Evolutionary conservation across 2,113 vertebrate genomes (phyloP), one percentile per base, ranked within the genome.

Genomic region (Camarhynchus parvulus): DNA sequence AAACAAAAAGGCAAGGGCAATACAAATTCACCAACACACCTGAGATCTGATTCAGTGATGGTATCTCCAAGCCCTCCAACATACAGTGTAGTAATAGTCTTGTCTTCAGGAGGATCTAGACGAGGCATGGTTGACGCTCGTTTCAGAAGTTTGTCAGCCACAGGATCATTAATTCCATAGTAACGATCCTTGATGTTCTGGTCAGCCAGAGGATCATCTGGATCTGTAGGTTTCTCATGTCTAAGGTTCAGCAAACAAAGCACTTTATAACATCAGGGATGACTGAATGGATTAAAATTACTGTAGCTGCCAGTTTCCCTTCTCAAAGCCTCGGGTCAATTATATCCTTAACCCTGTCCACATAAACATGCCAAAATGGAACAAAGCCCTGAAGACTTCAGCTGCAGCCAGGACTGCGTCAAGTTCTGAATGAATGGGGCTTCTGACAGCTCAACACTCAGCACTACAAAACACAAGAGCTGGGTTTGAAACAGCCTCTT

Each of bases 181-280:
- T 99, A 99, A 89, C 99, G 98, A 94, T 99, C 99, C 93, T 99
- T 99, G 74, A 99, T 99, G 95, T 99, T 99, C 95, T 99, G 99
- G 97, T 99, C 99, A 27, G 99, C 99, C 73, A 99, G 98, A 9
- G 99, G 99, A 76, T 99, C 99, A 4, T 99, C 99, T 10, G 99
- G 99, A 94, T 99, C 99, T 30, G 99, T 99, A 66, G 99, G 99
- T 79, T 99, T 99, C 97, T 99, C 99, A 2, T 99, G 99, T 68
- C 99, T 99, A 80, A 35, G 46, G 80, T 92, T 81, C 84, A 96
- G 66, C 31, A 94, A 69, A 84, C 41, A 87, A 56, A 95, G 37
- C 7, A 41, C 66, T 87, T 86, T 33, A 3, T 24, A 53, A 66
- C 12, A 59, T 5, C 23, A 56, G 47, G 21, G 33, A 63, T 39